Evolutionary conservation across 2,888 invertebrate species (phyloP), one percentile per base, ranked within the genome.

Genomic region (Neoscelio sp.): DNA sequence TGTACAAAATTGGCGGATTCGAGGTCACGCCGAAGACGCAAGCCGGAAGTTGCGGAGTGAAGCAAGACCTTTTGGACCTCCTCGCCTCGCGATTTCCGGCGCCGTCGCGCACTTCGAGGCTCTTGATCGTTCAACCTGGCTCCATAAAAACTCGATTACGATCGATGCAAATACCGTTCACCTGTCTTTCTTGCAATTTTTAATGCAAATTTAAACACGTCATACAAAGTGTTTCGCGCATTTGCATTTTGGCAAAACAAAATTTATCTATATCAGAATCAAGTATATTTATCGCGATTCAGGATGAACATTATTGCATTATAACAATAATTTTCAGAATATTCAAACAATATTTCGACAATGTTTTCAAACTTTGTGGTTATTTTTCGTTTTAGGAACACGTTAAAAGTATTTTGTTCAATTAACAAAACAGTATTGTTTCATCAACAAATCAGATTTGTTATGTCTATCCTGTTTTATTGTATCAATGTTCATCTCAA

Each of bases 31-130:
- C 33, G 70, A 65, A 74, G 74, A 77, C 52, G 74, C 56, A 38
- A 70, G 67, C 73, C 78, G 80, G 80, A 78, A 78, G 65, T 76
- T 68, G 60, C 73, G 50, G 80, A 78, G 73, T 76, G 78, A 81
- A 81, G 76, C 68, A 70, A 81, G 78, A 81, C 78, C 80, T 81
- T 78, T 79, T 70, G 79, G 70, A 79, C 79, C 78, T 79, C 78
- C 58, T 75, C 38, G 73, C 76, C 54, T 76, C 50, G 74, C 78
- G 78, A 78, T 76, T 80, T 80, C 80, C 80, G 80, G 80, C 68
- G 74, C 74, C 78, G 68, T 74, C 74, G 70, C 80, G 60, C 78
- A 71, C 75, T 76, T 65, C 64, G 60, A 73, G 68, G 71, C 58
- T 64, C 73, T 58, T 58, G 75, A 80, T 62, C 71, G 71, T 75